Conservation (phyloP, 2,797 vertebrate genomes). For the Coreius guichenoti region DNA sequence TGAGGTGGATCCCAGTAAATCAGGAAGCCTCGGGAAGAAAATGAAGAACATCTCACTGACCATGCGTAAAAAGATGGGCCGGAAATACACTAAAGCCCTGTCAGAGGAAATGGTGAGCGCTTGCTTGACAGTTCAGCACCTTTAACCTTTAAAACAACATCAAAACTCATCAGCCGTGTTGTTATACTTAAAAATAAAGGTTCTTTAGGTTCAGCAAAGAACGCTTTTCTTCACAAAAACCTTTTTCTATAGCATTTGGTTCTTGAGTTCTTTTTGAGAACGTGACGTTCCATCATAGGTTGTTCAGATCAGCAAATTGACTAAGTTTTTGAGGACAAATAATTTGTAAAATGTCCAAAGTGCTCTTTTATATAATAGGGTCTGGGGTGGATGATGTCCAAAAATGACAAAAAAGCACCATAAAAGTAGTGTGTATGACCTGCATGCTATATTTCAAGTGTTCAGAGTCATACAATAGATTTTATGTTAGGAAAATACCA, state of each 20-base stretch:
- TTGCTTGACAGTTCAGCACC: not conserved
- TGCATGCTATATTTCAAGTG: not conserved
- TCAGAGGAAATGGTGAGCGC: constrained; percentile 78
- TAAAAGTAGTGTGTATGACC: not conserved
- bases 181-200: constrained; percentile 9
- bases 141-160: constrained; percentile 38
- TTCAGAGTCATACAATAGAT: not conserved
- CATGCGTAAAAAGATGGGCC: constrained; percentile 85
- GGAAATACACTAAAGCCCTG: constrained; percentile 80
- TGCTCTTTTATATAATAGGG: not conserved
- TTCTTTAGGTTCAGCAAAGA: not conserved
- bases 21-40: constrained; percentile 78
- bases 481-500: not conserved
- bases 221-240: not conserved
- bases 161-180: constrained; percentile 16
- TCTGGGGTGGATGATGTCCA: not conserved
- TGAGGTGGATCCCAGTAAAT: constrained; percentile 69
- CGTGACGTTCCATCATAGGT: not conserved
- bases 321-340: not conserved
- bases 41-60: constrained; percentile 82
- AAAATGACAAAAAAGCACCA: not conserved
- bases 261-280: not conserved
- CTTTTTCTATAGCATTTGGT: not conserved
- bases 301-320: not conserved
- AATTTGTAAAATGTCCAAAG: not conserved